Conservation (phyloP, 2,113 vertebrate species). For the Fulmarus glacialis region DNA sequence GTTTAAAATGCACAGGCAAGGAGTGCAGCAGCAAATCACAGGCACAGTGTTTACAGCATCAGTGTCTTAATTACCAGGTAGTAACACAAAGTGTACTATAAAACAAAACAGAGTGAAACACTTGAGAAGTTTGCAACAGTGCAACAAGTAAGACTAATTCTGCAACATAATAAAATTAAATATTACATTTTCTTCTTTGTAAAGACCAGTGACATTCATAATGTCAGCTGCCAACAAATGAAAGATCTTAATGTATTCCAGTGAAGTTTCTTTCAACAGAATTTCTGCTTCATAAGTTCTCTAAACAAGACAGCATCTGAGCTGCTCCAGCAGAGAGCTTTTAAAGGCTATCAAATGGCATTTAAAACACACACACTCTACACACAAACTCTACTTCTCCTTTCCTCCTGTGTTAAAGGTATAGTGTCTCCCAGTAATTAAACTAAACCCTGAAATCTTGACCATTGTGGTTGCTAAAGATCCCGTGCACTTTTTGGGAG, state of each 20-base stretch:
- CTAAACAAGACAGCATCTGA: constrained; percentile 24
- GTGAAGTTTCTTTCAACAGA: constrained; percentile 23
- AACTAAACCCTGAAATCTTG: constrained; percentile 28
- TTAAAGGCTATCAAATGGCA: constrained; percentile 26
- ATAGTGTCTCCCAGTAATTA: not conserved
- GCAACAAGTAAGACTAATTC: not conserved
- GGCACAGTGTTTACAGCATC: not conserved
- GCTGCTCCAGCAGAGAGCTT: not conserved
- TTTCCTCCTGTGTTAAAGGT: not conserved
- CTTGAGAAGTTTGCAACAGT: not conserved
- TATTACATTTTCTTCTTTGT: not conserved
- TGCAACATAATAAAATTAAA: not conserved
- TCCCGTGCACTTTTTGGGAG: not conserved
- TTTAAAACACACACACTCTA: not conserved
- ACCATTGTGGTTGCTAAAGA: not conserved
- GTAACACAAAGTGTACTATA: not conserved
- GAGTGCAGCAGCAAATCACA: not conserved
- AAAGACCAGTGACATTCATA: not conserved
- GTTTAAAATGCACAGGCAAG: not conserved
- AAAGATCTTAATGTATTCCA: constrained; percentile 9
- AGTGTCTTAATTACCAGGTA: not conserved
- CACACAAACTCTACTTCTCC: not conserved
- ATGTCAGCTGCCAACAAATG: not conserved
- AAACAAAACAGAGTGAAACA: not conserved
- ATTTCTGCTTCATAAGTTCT: constrained; percentile 39